These are phyloP conservation scores for Liasis olivaceus DNA, from an alignment of 2,797 vertebrate genomes.

Conservation along the genomic window DNA sequence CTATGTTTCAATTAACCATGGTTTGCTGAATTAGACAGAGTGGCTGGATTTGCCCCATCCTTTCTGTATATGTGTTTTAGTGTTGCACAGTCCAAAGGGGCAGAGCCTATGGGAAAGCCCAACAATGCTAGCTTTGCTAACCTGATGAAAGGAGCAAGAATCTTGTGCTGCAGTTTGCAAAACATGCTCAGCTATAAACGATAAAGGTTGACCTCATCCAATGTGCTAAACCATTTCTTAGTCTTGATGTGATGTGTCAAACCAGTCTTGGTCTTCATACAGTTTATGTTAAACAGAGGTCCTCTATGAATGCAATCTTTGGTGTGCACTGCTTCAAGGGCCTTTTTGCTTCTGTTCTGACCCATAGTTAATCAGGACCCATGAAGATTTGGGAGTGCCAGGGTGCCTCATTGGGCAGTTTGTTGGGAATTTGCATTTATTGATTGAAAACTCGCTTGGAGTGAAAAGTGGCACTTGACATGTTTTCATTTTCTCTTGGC, in stretches of 20 bases:
- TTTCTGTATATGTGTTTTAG: not conserved
- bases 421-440: conserved; percentile 17
- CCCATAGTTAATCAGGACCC: not conserved
- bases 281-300: not conserved
- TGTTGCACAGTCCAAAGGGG: not conserved
- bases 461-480: conserved; percentile 1
- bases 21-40: not conserved
- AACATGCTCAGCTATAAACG: not conserved
- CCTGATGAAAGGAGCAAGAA: not conserved
- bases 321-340: not conserved
- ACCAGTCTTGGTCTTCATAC: not conserved
- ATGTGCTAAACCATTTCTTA: not conserved
- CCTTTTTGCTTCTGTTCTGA: not conserved
- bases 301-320: not conserved
- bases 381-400: not conserved
- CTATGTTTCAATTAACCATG: not conserved
- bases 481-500: conserved; percentile 20
- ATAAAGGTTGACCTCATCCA: not conserved
- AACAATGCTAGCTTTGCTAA: not conserved
- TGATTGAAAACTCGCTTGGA: conserved; percentile 15
- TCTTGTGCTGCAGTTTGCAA: not conserved
- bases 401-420: not conserved
- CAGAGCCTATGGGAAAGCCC: not conserved
- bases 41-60: not conserved
- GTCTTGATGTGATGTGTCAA: not conserved